Base-by-base conservation (phyloP, 2,888 invertebrate species). In the Strigamia maritima region DNA sequence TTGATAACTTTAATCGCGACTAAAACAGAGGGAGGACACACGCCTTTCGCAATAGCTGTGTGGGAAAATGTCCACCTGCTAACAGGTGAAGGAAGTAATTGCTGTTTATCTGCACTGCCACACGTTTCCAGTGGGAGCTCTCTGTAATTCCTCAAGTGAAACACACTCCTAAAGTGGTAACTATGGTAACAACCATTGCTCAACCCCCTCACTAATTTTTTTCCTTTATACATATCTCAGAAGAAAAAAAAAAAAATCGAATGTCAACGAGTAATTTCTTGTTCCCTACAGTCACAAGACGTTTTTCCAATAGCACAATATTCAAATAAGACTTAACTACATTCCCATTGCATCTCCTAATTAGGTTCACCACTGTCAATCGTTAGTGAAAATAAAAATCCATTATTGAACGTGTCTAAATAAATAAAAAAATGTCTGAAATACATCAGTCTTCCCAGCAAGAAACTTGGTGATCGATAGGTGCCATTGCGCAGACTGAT, bases 251-350 rank as follows among this genome's bases (percentile, higher is more conserved):
- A 54, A 54, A 54, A 54, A 54, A 54, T 54, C 54, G 54, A 54
- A 54, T 19, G 54, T 54, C 54, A 54, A 54, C 54, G 54, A 54
- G 54, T 54, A 54, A 54, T 54, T 54, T 54, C 54, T 54, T 2
- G 19, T 54, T 54, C 54, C 54, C 54, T 54, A 54, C 54, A 54
- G 54, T 54, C 54, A 19, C 54, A 54, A 54, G 54, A 54, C 54
- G 54, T n/a, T 54, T 54, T 54, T 54, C 54, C 54, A 54, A 54
- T 54, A 54, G 19, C 54, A 54, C 54, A 19, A 54, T 54, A 54
- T 54, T 54, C 54, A 54, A 54, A 54, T 54, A 19, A 54, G 54
- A 54, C 54, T 54, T 54, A 54, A 54, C 16, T n/a, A 54, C 54
- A 54, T 54, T 54, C 19, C 54, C 54, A 54, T 54, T 54, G n/a